Base-by-base conservation (phyloP, 2,888 invertebrate species). In the Sepiola atlantica region DNA sequence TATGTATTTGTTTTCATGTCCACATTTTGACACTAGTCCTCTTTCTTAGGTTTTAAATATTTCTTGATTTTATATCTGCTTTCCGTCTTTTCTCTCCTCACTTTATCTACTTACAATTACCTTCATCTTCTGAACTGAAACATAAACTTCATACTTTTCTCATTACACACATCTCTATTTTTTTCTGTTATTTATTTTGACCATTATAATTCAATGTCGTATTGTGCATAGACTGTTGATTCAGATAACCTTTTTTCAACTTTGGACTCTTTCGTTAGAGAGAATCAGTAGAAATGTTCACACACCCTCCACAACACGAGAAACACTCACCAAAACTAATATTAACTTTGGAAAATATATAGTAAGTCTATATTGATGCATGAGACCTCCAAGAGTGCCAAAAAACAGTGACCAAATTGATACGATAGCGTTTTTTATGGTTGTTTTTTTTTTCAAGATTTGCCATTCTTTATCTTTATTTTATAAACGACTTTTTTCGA, bases 381-480 rank as follows among this genome's bases (percentile, higher is more conserved):
- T 12, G 14, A 21, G n/a, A 77, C 77, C n/a, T n/a, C 77, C 77
- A 77, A 77, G n/a, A 77, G n/a, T n/a, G 77, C 14, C n/a, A n/a
- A 32, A 77, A 61, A 77, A 77, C 14, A 2, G 2, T 77, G n/a
- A 32, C 77, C 77, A 32, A 77, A n/a, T 32, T n/a, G 77, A 77
- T 77, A 77, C 18, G n/a, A 16, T 32, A 77, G 16, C n/a, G n/a
- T 77, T 77, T 45, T 45, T 4, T 45, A 45, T 45, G 2, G 45
- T 2, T 45, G 2, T 45, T 45, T 45, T 45, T 45, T 45, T 8
- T 45, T 45, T 32, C 18, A n/a, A 32, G 77, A n/a, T n/a, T 32
- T 77, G 77, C n/a, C n/a, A 77, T 77, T n/a, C 77, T 77, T 77
- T n/a, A 61, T 28, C 61, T 77, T 77, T 77, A 77, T n/a, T 77